These are phyloP conservation scores for Ivindomyrus marchei DNA, from an alignment of 2,113 vertebrate species.

Conservation along the genomic window DNA sequence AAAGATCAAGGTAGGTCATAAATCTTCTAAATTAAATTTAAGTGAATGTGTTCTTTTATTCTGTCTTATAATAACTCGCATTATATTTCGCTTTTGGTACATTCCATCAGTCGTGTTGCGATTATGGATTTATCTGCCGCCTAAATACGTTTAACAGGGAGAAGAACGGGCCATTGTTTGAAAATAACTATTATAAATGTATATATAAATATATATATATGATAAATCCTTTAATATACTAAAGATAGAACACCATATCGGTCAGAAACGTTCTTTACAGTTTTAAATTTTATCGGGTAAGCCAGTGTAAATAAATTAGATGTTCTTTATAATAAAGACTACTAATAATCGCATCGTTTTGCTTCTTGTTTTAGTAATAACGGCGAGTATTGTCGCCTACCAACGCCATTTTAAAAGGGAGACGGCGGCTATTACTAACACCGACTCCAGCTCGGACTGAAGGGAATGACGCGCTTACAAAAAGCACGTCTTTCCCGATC, in stretches of 20 bases:
- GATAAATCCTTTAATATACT: not conserved
- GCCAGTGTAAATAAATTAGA: not conserved
- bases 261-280: not conserved
- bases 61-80: not conserved
- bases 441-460: not conserved
- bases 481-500: not conserved
- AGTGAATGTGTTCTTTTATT: not conserved
- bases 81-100: not conserved
- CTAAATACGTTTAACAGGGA: not conserved
- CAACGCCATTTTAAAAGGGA: constrained; percentile 24
- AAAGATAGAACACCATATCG: not conserved
- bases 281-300: not conserved
- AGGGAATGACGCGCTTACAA: not conserved
- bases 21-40: not conserved
- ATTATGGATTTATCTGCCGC: not conserved
- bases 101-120: not conserved
- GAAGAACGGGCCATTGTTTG: not conserved
- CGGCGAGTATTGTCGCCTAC: not conserved
- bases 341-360: not conserved
- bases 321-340: not conserved
- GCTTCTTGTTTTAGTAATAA: not conserved
- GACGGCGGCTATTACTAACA: not conserved
- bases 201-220: not conserved
- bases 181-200: not conserved
- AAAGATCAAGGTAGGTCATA: not conserved